A percentile compares a stretch with the other conserved stretches of the same genome.
phyloP scores from a whole-genome alignment of 2,888 invertebrate genomes.

The Pasiphila rectangulata region DNA sequence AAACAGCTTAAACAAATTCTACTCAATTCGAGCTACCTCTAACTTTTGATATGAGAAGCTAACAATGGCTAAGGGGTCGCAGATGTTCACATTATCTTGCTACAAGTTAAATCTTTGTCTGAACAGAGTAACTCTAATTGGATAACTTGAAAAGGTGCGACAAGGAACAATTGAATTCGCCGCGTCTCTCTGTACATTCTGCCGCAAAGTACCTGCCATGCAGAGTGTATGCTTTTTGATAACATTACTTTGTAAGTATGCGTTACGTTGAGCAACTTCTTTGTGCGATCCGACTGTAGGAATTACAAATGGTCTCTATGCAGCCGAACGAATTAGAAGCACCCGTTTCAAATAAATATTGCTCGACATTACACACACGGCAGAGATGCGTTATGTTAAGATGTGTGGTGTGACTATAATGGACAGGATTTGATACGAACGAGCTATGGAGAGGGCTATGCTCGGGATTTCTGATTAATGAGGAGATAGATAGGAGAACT shows the following conservation, averaged over 20 bases:
- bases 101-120: slow-evolving; percentile 57
- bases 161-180: slow-evolving; percentile 56
- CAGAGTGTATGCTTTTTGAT: background rate
- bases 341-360: too few relatives aligned
- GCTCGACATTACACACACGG: too few relatives aligned
- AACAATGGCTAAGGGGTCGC: slow-evolving; percentile 43
- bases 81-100: slow-evolving; percentile 57
- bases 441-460: too few relatives aligned
- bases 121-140: slow-evolving; percentile 61
- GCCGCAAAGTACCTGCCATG: background rate
- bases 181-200: slow-evolving; percentile 15
- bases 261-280: too few relatives aligned
- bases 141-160: slow-evolving; percentile 68
- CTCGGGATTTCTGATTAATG: too few relatives aligned
- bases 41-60: slow-evolving; percentile 42
- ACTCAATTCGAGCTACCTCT: slow-evolving; percentile 24
- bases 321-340: too few relatives aligned
- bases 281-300: too few relatives aligned
- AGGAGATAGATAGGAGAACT: too few relatives aligned
- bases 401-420: too few relatives aligned
- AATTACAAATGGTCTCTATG: too few relatives aligned
- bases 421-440: too few relatives aligned
- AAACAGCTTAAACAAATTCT: slow-evolving; percentile 26
- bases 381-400: too few relatives aligned
- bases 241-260: background rate